phyloP scores from a whole-genome alignment of 2,888 invertebrate species.

The Gortyna flavago region DNA sequence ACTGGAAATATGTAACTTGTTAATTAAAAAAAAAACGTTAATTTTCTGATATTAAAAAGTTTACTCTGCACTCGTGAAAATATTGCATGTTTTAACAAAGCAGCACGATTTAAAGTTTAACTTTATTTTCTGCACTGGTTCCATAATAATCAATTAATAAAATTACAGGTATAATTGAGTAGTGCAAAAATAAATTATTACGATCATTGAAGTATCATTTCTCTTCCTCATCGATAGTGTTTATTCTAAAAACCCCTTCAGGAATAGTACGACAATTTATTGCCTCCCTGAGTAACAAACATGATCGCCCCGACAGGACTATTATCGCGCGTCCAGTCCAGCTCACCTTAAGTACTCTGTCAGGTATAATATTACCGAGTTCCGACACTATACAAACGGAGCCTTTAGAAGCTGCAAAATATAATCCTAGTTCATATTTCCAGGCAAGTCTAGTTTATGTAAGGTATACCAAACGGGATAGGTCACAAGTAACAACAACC shows the following conservation, averaged over 20 bases:
- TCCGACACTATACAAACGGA: neutral
- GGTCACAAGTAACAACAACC: neutral
- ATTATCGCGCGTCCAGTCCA: slow-evolving; percentile 16
- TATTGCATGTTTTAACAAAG: neutral
- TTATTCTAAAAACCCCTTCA: slow-evolving; percentile 1
- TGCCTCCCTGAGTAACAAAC: neutral
- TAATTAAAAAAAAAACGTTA: slow-evolving; percentile 8
- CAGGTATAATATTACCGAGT: slow-evolving; percentile 29
- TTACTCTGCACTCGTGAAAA: neutral
- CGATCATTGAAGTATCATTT: neutral
- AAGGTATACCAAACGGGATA: neutral
- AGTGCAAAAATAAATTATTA: neutral
- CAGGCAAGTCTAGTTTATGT: neutral
- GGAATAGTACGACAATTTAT: slow-evolving; percentile 10
- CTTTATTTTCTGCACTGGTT: neutral
- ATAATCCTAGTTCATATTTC: slow-evolving; percentile 13
- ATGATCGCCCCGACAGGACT: slow-evolving; percentile 2
- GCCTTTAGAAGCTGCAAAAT: neutral
- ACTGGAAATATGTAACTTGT: slow-evolving; percentile 17
- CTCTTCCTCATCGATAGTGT: neutral
- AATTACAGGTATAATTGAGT: neutral
- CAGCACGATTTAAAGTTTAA: neutral
- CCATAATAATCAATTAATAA: neutral
- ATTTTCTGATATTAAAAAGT: neutral
- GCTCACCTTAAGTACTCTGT: slow-evolving; percentile 18